A percentile compares a stretch with the other conserved stretches of the same genome.
Conservation (phyloP, 1,140 invertebrate genomes). For the Manduca sexta region DNA sequence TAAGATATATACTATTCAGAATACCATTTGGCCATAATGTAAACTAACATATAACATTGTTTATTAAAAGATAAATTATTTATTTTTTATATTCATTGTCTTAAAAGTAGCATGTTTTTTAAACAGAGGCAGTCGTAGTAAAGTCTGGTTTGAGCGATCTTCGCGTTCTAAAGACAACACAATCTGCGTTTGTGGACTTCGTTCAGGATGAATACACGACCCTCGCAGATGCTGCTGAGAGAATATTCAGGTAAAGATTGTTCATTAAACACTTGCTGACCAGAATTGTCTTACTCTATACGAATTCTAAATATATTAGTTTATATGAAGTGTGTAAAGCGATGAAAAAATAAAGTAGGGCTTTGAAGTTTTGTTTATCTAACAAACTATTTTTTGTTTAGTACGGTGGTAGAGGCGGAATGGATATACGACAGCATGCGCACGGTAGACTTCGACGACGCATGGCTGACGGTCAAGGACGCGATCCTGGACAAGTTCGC, state of each 20-base stretch:
- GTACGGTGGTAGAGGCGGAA: constrained; percentile 80
- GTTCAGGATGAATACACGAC: constrained; percentile 84
- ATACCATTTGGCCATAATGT: no score
- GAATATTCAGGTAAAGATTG: constrained; percentile 72
- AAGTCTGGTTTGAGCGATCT: constrained; percentile 79
- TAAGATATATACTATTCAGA: constrained; percentile 52
- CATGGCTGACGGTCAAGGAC: constrained; percentile 79
- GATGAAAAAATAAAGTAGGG: no score
- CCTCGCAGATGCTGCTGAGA: constrained; percentile 81
- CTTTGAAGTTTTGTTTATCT: not conserved
- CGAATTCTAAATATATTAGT: no score
- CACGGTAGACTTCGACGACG: constrained; percentile 78
- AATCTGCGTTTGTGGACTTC: constrained; percentile 85
- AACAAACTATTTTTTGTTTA: constrained; percentile 51
- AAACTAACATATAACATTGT: no score
- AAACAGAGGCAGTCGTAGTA: constrained; percentile 73
- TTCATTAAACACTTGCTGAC: no score
- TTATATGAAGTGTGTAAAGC: no score
- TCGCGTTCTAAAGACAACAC: constrained; percentile 82
- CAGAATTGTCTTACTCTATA: no score
- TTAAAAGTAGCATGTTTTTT: constrained; percentile 10
- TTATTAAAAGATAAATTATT: no score
- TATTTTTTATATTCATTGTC: not conserved
- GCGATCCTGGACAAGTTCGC: constrained; percentile 83
- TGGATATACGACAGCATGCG: constrained; percentile 80